Conservation (phyloP, 1,140 invertebrate genomes). For the Maniola jurtina region DNA sequence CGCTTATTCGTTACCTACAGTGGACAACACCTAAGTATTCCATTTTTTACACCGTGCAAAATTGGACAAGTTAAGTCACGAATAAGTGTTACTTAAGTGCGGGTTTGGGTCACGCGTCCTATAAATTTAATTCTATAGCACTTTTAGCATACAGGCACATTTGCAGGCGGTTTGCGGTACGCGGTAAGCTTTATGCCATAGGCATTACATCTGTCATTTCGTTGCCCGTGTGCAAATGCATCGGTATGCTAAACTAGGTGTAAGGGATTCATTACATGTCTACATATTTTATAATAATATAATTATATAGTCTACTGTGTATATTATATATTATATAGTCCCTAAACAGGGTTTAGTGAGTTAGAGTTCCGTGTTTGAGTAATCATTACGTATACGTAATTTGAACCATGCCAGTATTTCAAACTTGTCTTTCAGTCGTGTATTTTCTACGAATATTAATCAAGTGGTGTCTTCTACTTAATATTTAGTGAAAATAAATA, state of each 20-base stretch:
- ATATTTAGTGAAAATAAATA: constrained; percentile 26
- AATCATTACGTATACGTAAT: constrained; percentile 42
- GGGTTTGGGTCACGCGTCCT: too few species aligned
- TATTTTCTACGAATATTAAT: constrained; percentile 27
- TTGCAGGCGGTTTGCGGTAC: too few species aligned
- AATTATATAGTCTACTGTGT: constrained; percentile 10
- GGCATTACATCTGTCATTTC: too few species aligned
- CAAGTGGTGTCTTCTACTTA: constrained; percentile 41
- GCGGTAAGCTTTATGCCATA: too few species aligned
- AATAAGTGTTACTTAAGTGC: too few species aligned
- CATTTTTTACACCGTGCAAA: too few species aligned
- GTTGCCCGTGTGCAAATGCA: too few species aligned
- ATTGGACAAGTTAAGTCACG: too few species aligned
- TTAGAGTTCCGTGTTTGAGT: constrained; percentile 19
- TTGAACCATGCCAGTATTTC: constrained; percentile 31
- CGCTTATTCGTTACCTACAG: too few species aligned
- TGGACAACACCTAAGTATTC: too few species aligned
- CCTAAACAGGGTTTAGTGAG: constrained; percentile 21
- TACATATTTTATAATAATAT: constrained; percentile 24
- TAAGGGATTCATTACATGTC: constrained; percentile 24
- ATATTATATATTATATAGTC: constrained; percentile 9
- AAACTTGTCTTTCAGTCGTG: constrained; percentile 27
- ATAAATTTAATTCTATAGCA: constrained; percentile 23
- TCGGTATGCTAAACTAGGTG: too few species aligned
- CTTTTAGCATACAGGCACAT: too few species aligned